These are phyloP conservation scores for Fragum fragum DNA, from an alignment of 2,888 invertebrate species.

Conservation along the genomic window DNA sequence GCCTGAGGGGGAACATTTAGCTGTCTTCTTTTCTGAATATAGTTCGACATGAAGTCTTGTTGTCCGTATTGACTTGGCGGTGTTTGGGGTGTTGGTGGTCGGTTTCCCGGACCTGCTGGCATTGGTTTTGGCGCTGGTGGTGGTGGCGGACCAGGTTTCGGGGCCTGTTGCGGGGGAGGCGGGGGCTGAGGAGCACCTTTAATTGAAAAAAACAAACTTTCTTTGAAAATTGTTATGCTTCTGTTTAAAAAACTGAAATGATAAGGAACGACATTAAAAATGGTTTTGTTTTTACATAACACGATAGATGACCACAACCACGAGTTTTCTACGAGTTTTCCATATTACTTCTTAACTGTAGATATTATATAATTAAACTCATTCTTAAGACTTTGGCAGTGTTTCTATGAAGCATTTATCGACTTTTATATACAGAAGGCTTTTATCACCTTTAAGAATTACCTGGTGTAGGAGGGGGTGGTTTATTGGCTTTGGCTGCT, in stretches of 20 bases:
- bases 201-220: background rate
- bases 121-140: slow-evolving; percentile 14
- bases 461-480: background rate
- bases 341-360: no score
- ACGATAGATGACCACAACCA: no score
- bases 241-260: no score
- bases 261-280: no score
- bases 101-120: background rate
- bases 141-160: background rate
- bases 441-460: no score
- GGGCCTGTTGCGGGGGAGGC: background rate
- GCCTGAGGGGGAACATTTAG: background rate
- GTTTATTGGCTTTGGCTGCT: slow-evolving; percentile 6
- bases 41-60: slow-evolving; percentile 1
- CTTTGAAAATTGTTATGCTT: no score
- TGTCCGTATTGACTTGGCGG: background rate
- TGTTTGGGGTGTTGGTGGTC: background rate
- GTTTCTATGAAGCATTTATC: no score
- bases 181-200: slow-evolving; percentile 5
- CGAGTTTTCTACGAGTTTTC: no score
- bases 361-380: no score
- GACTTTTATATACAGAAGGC: no score
- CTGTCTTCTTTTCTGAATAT: slow-evolving; percentile 9
- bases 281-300: no score
- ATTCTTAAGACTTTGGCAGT: no score